Conservation (phyloP, 1,140 invertebrate species). For the Drosophila takahashii region DNA sequence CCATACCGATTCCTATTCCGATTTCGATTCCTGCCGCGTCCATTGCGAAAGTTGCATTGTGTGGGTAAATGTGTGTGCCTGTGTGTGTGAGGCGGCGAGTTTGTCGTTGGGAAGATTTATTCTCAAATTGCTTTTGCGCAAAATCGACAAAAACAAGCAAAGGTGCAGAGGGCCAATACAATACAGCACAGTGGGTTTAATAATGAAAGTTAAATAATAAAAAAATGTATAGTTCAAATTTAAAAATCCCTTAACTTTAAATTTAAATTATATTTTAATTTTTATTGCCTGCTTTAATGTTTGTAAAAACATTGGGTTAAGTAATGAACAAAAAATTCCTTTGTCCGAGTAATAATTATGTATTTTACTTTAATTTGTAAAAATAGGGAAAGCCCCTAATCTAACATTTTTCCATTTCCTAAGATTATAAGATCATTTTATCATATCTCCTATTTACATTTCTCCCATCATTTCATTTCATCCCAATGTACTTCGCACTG, state of each 20-base stretch:
- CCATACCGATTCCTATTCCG: conserved; percentile 28
- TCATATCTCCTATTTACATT: background rate
- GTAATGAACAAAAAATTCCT: too few relatives aligned
- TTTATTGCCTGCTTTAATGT: too few relatives aligned
- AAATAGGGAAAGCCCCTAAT: too few relatives aligned
- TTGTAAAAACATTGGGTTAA: too few relatives aligned
- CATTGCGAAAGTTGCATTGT: conserved; percentile 54
- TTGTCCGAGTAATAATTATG: too few relatives aligned
- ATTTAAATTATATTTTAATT: too few relatives aligned
- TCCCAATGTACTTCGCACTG: conserved; percentile 38
- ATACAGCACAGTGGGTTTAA: conserved; percentile 32
- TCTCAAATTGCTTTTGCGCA: conserved; percentile 79
- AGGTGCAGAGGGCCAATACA: conserved; percentile 1
- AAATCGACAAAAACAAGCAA: conserved; percentile 71
- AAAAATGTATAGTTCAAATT: too few relatives aligned
- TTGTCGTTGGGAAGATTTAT: conserved; percentile 80
- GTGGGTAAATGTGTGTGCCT: background rate
- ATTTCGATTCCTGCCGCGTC: conserved; percentile 52
- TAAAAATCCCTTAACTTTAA: too few relatives aligned
- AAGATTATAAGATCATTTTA: too few relatives aligned
- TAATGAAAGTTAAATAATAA: background rate
- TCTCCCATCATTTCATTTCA: background rate
- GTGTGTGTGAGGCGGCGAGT: conserved; percentile 58
- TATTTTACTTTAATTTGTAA: too few relatives aligned
- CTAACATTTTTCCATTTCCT: too few relatives aligned